Base-by-base conservation (phyloP, 2,113 vertebrate species). In the Seriola rivoliana region DNA sequence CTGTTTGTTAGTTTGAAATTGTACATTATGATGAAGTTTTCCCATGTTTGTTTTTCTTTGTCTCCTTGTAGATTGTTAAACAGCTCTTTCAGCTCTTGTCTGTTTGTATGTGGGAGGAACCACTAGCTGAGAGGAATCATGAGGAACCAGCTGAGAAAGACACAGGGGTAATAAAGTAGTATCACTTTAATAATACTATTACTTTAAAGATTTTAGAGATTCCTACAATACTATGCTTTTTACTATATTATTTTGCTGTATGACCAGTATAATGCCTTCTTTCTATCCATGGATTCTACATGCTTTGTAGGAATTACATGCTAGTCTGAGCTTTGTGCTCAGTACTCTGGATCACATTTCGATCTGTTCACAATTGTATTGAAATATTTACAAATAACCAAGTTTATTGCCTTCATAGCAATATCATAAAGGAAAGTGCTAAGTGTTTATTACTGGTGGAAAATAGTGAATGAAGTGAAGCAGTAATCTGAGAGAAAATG, bases 101-200 rank as follows among this genome's bases (percentile, higher is more conserved):
- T 81, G 71, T 91, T 38, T 96, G 90, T 73, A 96, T 96, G 96
- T 96, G 96, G 96, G 95, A 96, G 80, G 94, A 96, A 67, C 94
- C 95, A 55, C 75, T 95, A 63, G 83, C 70, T 9, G 87, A 90
- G 46, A 91, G 42, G 60, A 91, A 76, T 74, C 73, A 66, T 1
- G 93, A 93, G 23, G 92, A 93, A 46, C 69, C 12, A 0, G 2
- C 76, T 29, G 93, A 93, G 69, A 92, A 84, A 66, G 67, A 91
- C 13, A 85, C 80, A 16, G 85, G 62, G 95, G 95, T 96, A 93
- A 74, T 14, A 59, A 25, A 46, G 38, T 32, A 48, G 13, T 66
- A 13, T 29, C 46, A 67, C 21, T 25, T 46, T 21, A 52, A 16
- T 23, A 71, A 32, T 16, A 23, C 13, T 29, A 11, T 50, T 57